These are phyloP conservation scores for Sinonovacula constricta DNA, from an alignment of 1,140 invertebrate genomes.

Conservation along the genomic window DNA sequence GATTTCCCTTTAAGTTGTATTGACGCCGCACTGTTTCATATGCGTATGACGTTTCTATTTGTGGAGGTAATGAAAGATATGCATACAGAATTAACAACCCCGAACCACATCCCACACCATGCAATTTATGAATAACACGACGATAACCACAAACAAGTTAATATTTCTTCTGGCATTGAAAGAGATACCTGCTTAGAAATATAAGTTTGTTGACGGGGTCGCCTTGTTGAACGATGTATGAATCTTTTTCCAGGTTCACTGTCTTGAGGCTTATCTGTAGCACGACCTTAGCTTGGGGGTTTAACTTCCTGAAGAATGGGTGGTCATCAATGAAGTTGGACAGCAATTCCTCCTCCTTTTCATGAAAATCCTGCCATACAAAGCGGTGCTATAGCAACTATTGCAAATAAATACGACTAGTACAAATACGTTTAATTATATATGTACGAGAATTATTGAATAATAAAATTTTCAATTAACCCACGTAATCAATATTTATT, in stretches of 20 bases:
- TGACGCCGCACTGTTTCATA: neutral
- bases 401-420: too few relatives aligned
- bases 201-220: constrained; percentile 38
- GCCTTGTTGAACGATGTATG: constrained; percentile 43
- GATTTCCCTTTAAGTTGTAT: too few relatives aligned
- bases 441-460: too few relatives aligned
- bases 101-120: too few relatives aligned
- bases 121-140: too few relatives aligned
- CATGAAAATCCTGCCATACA: constrained; percentile 34
- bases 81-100: too few relatives aligned
- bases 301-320: constrained; percentile 38
- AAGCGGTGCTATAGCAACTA: too few relatives aligned
- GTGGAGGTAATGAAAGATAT: neutral
- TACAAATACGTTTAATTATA: too few relatives aligned
- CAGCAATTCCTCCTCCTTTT: constrained; percentile 27
- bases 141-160: too few relatives aligned
- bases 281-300: constrained; percentile 4
- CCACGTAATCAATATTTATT: too few relatives aligned
- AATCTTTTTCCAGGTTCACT: constrained; percentile 9
- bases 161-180: too few relatives aligned
- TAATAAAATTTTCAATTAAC: too few relatives aligned
- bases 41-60: neutral
- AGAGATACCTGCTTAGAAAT: constrained; percentile 42
- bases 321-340: constrained; percentile 45
- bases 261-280: constrained; percentile 31